Conservation (phyloP, 2,888 invertebrate genomes). For the Disparrhopalites patrizii region DNA sequence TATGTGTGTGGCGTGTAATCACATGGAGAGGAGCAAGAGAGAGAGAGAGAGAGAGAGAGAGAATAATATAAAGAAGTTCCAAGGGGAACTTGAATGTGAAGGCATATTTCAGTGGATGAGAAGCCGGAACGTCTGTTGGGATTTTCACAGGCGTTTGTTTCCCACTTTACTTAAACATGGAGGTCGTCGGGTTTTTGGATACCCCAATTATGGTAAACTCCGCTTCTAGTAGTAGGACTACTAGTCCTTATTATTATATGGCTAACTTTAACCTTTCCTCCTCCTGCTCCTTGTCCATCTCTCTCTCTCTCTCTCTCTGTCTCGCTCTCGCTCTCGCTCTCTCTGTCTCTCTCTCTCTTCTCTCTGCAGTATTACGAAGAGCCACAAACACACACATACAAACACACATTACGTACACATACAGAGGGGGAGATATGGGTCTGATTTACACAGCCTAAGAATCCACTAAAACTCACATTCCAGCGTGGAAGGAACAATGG, state of each 20-base stretch:
- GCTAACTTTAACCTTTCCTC: conserved; percentile 2
- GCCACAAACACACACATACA: no score
- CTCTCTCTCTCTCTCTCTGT: no score
- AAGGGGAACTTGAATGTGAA: conserved; percentile 2
- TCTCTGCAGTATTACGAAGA: no score
- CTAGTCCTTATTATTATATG: no score
- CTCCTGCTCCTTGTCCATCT: no score
- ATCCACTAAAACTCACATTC: not conserved
- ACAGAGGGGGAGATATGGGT: conserved; percentile 1
- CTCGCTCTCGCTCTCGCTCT: no score
- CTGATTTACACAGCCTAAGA: conserved; percentile 1
- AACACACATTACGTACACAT: no score
- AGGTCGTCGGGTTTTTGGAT: not conserved
- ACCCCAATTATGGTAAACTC: not conserved
- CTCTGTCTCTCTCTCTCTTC: no score
- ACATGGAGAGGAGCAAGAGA: not conserved
- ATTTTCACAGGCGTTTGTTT: conserved; percentile 21
- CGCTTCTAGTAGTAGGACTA: no score
- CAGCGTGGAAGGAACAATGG: not conserved
- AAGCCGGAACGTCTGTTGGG: conserved; percentile 17
- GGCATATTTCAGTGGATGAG: conserved; percentile 19
- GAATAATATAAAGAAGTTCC: not conserved
- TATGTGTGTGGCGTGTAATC: not conserved
- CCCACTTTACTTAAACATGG: conserved; percentile 8
- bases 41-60: not conserved